These are phyloP conservation scores for Bothrops jararaca DNA, from an alignment of 2,113 vertebrate genomes.

Conservation along the genomic window DNA sequence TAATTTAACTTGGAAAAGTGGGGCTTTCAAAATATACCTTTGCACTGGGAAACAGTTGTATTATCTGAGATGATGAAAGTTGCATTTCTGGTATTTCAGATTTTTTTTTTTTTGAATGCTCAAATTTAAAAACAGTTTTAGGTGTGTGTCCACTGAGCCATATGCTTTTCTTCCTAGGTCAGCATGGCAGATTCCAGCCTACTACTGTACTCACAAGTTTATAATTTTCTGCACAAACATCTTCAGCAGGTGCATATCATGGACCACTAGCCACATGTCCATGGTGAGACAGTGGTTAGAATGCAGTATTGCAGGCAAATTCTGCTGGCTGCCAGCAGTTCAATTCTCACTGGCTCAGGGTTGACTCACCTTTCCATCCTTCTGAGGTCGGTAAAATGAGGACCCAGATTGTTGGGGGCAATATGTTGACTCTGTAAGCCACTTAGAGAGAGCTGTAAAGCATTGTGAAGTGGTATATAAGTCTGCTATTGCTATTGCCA, in stretches of 20 bases:
- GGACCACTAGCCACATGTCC: not conserved
- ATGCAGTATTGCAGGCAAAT: not conserved
- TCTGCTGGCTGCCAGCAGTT: not conserved
- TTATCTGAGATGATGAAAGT: not conserved
- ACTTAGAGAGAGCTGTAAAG: not conserved
- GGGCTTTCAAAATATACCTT: not conserved
- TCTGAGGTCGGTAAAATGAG: not conserved
- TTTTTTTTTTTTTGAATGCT: not conserved
- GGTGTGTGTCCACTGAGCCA: not conserved
- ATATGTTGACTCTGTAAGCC: not conserved
- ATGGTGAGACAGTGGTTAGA: not conserved
- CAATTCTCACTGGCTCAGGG: not conserved
- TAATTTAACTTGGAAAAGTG: not conserved
- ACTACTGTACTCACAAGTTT: not conserved
- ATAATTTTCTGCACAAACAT: not conserved
- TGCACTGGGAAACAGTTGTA: rapidly evolving
- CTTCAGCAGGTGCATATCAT: not conserved
- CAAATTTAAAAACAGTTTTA: not conserved
- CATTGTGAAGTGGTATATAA: not conserved
- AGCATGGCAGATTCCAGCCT: not conserved
- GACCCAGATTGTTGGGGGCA: not conserved
- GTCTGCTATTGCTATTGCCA: not conserved
- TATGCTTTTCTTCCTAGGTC: not conserved
- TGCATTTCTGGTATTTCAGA: not conserved
- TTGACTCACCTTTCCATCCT: not conserved